Evolutionary conservation across 2,888 invertebrate genomes (phyloP).

Genomic region (Dynastes hyllus): DNA sequence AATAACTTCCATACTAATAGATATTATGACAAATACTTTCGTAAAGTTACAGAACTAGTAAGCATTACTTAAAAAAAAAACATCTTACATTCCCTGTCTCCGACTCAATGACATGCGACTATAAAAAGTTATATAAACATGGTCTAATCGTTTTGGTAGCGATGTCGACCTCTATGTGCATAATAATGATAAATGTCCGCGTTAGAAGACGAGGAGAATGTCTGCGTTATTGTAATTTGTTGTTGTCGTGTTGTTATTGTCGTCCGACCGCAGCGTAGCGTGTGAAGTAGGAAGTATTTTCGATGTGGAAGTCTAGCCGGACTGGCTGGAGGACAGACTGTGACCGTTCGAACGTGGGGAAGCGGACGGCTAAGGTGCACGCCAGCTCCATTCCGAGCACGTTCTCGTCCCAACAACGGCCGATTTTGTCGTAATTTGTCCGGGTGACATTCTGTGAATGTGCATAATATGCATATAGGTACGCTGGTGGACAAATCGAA

Average conservation of each 20-base stretch:
- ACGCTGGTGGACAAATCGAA: background rate
- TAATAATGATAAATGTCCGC: background rate
- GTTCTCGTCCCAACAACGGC: background rate
- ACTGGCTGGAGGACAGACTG: constrained; percentile 5
- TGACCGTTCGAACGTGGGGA: background rate
- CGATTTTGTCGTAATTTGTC: constrained; percentile 5
- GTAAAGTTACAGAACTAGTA: no score
- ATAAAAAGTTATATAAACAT: no score
- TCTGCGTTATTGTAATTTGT: background rate
- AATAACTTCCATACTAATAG: no score
- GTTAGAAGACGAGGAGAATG: background rate
- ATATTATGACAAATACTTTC: no score
- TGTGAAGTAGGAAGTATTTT: constrained; percentile 12
- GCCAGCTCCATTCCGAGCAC: background rate
- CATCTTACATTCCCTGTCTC: no score
- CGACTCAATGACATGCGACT: no score
- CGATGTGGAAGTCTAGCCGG: background rate
- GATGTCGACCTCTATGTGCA: background rate
- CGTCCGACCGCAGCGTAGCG: background rate
- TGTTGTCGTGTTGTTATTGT: background rate
- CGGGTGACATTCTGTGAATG: constrained; percentile 10
- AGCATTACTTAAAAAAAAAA: no score
- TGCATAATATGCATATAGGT: background rate
- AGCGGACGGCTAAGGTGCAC: background rate
- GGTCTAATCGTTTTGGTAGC: background rate